Percentiles rank a stretch among this genome's conserved stretches.
phyloP scores from a whole-genome alignment of 2,797 vertebrate genomes.

The Acanthornis magna region DNA sequence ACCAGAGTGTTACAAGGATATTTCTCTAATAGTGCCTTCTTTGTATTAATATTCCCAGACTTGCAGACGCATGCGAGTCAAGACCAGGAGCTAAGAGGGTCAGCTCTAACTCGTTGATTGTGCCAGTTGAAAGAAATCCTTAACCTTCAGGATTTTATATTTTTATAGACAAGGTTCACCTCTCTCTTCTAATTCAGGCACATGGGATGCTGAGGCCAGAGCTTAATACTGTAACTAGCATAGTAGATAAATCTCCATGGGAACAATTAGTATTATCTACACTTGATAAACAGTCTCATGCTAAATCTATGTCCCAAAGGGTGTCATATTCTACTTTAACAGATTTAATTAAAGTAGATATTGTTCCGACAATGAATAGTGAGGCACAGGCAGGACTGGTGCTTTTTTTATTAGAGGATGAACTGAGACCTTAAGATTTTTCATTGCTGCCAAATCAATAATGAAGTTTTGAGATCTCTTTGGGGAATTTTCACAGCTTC shows the following conservation, averaged over 20 bases:
- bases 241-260: constrained; percentile 69
- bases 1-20: not conserved
- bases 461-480: constrained; percentile 46
- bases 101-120: not conserved
- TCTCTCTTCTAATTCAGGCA: constrained; percentile 41
- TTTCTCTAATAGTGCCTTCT: constrained; percentile 4
- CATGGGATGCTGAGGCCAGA: constrained; percentile 47
- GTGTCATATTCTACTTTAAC: constrained; percentile 70
- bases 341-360: constrained; percentile 71
- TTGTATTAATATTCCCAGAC: constrained; percentile 3
- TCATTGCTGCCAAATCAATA: constrained; percentile 56
- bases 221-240: constrained; percentile 53
- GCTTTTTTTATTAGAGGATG: constrained; percentile 13
- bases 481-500: constrained; percentile 42
- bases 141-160: constrained; percentile 17
- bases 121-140: not conserved
- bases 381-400: constrained; percentile 7
- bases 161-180: constrained; percentile 57
- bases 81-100: constrained; percentile 22
- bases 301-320: constrained; percentile 72
- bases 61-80: not conserved
- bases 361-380: constrained; percentile 57
- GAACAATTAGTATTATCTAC: constrained; percentile 75
- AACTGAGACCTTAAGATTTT: constrained; percentile 56
- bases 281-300: constrained; percentile 73